phyloP scores from a whole-genome alignment of 2,113 vertebrate species.

The Hystrix cristata region DNA sequence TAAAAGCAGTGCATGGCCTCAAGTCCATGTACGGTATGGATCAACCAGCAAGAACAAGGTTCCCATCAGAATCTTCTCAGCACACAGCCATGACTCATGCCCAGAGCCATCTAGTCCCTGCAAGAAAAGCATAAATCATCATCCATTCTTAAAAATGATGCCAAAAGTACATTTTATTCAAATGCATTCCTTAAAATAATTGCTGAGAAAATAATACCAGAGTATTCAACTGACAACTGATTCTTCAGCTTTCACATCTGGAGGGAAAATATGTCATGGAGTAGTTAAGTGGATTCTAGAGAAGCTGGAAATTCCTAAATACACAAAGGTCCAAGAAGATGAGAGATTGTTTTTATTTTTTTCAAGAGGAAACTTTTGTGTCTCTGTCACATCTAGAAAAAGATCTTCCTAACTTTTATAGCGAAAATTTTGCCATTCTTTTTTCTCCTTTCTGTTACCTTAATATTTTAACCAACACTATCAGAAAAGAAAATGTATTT shows the following conservation, averaged over 20 bases:
- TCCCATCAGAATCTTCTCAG: slow-evolving; percentile 89
- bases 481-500: not conserved
- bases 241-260: slow-evolving; percentile 75
- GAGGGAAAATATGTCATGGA: slow-evolving; percentile 72
- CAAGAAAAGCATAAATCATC: slow-evolving; percentile 90
- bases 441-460: not conserved
- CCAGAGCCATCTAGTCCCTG: slow-evolving; percentile 88
- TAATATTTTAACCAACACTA: slow-evolving; percentile 42
- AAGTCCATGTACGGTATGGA: slow-evolving; percentile 90
- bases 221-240: slow-evolving; percentile 74
- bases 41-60: slow-evolving; percentile 85
- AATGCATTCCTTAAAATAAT: slow-evolving; percentile 88
- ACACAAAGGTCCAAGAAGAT: slow-evolving; percentile 16
- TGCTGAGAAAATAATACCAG: slow-evolving; percentile 83
- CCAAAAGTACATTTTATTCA: slow-evolving; percentile 88
- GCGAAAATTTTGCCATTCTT: not conserved
- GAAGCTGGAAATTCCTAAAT: slow-evolving; percentile 78
- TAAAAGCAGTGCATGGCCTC: slow-evolving; percentile 77
- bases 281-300: slow-evolving; percentile 71
- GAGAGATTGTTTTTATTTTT: slow-evolving; percentile 37
- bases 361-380: not conserved
- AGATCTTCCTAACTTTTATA: not conserved
- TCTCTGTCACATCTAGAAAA: slow-evolving; percentile 12
- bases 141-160: slow-evolving; percentile 87
- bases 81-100: slow-evolving; percentile 87